Conservation (phyloP, 1,140 invertebrate species). For the Kradibia gibbosae region DNA sequence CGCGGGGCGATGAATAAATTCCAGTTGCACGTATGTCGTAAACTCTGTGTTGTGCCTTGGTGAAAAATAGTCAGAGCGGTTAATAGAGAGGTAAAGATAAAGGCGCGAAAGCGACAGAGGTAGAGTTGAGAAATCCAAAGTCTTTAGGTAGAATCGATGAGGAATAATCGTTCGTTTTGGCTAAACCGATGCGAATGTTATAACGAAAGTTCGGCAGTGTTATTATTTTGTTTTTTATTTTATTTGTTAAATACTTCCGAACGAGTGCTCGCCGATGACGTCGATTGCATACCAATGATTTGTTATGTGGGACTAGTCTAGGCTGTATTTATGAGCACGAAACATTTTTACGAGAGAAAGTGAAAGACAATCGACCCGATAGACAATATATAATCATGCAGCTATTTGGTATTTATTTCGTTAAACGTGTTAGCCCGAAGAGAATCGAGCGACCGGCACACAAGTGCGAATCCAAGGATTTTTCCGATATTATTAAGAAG, state of each 20-base stretch:
- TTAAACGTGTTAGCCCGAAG: not conserved
- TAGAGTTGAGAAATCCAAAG: slow-evolving; percentile 18
- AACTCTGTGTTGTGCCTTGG: not conserved
- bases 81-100: not conserved
- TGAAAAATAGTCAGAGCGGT: not conserved
- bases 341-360: slow-evolving; percentile 31
- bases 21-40: not conserved
- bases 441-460: not conserved
- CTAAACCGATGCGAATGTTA: not conserved
- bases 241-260: not conserved
- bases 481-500: too few relatives aligned
- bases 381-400: slow-evolving; percentile 3
- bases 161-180: slow-evolving; percentile 5
- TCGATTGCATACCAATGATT: not conserved
- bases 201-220: slow-evolving; percentile 15
- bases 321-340: not conserved
- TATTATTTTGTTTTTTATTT: not conserved
- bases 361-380: slow-evolving; percentile 11
- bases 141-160: not conserved
- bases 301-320: not conserved
- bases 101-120: not conserved
- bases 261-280: not conserved
- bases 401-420: not conserved
- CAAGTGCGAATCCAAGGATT: too few relatives aligned
- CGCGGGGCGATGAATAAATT: not conserved